Evolutionary conservation across 2,113 vertebrate species (phyloP).

Genomic region (Corythaeola cristata): DNA sequence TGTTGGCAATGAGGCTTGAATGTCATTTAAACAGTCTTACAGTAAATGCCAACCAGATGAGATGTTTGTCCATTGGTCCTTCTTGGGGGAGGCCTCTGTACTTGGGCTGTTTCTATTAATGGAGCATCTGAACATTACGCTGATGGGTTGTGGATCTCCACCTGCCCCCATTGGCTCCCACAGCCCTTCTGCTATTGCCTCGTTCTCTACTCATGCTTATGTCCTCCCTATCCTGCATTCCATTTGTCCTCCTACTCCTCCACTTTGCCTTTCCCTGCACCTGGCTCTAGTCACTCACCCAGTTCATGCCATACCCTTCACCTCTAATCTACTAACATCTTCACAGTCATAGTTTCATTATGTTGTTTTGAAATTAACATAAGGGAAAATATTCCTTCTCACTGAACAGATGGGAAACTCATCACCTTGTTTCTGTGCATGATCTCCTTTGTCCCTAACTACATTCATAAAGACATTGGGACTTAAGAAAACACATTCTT

Average conservation of each 20-base stretch:
- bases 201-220: background rate
- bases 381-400: background rate
- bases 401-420: background rate
- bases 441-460: background rate
- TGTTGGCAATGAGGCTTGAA: background rate
- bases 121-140: background rate
- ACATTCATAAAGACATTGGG: background rate
- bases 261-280: background rate
- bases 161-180: background rate
- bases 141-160: background rate
- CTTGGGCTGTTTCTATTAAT: slow-evolving; percentile 34
- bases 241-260: background rate
- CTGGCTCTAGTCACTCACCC: background rate
- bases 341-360: background rate
- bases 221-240: background rate
- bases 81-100: background rate
- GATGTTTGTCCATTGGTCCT: background rate
- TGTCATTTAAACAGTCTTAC: slow-evolving; percentile 25
- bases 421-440: background rate
- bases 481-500: background rate
- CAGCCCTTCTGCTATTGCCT: background rate
- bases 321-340: background rate
- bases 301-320: background rate
- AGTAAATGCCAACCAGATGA: slow-evolving; percentile 21
- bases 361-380: background rate